phyloP scores from a whole-genome alignment of 2,888 invertebrate species.

The Linhomoeus sp. region DNA sequence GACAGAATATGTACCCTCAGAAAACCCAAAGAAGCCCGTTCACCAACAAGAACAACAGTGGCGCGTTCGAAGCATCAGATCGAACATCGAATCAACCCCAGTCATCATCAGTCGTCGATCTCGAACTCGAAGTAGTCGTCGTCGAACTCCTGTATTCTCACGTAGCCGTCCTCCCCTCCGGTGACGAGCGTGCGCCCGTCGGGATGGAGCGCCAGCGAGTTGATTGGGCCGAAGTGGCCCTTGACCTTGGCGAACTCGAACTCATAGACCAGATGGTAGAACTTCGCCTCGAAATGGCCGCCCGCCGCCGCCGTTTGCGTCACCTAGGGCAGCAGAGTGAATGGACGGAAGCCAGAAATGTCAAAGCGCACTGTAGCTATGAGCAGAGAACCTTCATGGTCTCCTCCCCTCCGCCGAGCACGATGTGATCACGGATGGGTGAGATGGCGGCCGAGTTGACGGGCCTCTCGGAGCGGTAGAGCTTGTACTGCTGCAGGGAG shows the following conservation, averaged over 20 bases:
- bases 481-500: slow-evolving; percentile 64
- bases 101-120: slow-evolving; percentile 53
- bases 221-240: slow-evolving; percentile 98
- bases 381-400: slow-evolving; percentile 64
- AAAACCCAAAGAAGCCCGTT: no score
- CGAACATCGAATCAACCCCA: no score
- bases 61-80: no score
- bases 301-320: slow-evolving; percentile 77
- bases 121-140: slow-evolving; percentile 84
- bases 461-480: slow-evolving; percentile 89
- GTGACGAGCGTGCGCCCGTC: slow-evolving; percentile 83
- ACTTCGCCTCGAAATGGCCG: slow-evolving; percentile 86
- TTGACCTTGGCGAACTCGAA: slow-evolving; percentile 94
- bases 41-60: no score
- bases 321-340: slow-evolving; percentile 10
- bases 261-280: slow-evolving; percentile 86
- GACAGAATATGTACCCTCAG: no score
- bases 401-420: slow-evolving; percentile 95
- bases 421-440: slow-evolving; percentile 75
- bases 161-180: slow-evolving; percentile 96
- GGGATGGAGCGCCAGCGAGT: slow-evolving; percentile 91
- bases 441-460: slow-evolving; percentile 95
- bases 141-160: slow-evolving; percentile 86
- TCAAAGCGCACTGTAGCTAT: background rate
- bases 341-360: background rate